A percentile compares a stretch with the other conserved stretches of the same genome.
phyloP scores from a whole-genome alignment of 2,797 vertebrate genomes.

The Falco cherrug region DNA sequence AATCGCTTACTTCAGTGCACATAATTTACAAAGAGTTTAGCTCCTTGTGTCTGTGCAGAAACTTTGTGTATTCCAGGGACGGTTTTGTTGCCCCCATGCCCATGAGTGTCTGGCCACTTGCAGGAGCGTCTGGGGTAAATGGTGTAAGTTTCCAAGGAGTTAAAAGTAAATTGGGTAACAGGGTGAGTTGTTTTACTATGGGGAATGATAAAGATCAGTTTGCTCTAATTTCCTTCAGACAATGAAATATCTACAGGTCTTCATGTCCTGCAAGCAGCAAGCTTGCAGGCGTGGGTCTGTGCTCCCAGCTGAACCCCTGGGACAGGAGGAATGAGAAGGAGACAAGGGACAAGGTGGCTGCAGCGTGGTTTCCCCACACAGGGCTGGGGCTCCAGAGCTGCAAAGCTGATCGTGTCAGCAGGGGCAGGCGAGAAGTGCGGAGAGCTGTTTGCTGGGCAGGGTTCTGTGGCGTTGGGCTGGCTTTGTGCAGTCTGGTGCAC shows the following conservation, averaged over 20 bases:
- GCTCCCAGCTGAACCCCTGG: constrained; percentile 54
- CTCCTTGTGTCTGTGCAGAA: constrained; percentile 21
- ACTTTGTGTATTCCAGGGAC: constrained; percentile 11
- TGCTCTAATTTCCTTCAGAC: constrained; percentile 83
- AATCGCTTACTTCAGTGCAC: constrained; percentile 51
- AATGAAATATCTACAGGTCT: constrained; percentile 83
- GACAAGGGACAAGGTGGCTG: not conserved
- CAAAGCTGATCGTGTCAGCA: not conserved
- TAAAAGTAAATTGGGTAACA: constrained; percentile 75
- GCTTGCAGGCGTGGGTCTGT: constrained; percentile 70
- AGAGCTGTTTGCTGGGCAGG: not conserved
- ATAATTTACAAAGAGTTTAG: constrained; percentile 46
- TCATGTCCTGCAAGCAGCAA: constrained; percentile 79
- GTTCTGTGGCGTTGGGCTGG: not conserved
- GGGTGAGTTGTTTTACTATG: constrained; percentile 73
- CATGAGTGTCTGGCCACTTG: constrained; percentile 50
- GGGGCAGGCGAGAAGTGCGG: not conserved
- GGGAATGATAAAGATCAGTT: constrained; percentile 82
- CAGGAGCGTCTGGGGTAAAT: constrained; percentile 72
- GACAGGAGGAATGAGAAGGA: constrained; percentile 54
- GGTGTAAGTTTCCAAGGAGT: constrained; percentile 78
- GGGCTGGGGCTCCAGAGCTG: not conserved
- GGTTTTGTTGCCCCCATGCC: constrained; percentile 31
- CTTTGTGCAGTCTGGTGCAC: not conserved
- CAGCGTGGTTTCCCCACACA: not conserved